phyloP scores from a whole-genome alignment of 2,888 invertebrate genomes.

The Cecidostiba fungosa region DNA sequence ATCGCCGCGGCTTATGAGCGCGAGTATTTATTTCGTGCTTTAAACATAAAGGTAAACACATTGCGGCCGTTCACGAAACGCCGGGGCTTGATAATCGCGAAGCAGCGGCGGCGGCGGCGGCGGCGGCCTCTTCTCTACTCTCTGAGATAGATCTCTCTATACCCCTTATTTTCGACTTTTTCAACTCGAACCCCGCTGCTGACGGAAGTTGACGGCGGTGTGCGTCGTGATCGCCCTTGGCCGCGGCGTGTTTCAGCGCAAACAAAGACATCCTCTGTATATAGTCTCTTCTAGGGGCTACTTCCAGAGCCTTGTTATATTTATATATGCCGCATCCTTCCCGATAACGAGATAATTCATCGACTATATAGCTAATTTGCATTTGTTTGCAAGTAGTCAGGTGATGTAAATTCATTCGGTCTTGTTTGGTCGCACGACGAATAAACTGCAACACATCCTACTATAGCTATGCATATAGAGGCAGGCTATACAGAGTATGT shows the following conservation, averaged over 20 bases:
- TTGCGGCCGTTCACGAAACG: slow-evolving; percentile 65
- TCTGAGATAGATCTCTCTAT: slow-evolving; percentile 36
- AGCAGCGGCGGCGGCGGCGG: slow-evolving; percentile 6
- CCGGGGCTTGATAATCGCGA: slow-evolving; percentile 40
- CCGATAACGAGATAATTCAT: slow-evolving; percentile 24
- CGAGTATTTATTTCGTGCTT: slow-evolving; percentile 62
- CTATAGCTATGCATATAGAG: too few species aligned
- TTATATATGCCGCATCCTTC: background rate
- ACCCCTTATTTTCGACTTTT: slow-evolving; percentile 60
- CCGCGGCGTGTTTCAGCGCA: slow-evolving; percentile 1
- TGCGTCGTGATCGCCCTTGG: slow-evolving; percentile 62
- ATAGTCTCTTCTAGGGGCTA: background rate
- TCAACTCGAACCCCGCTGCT: slow-evolving; percentile 19
- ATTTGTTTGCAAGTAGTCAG: too few species aligned
- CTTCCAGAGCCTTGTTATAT: background rate
- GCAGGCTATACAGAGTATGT: background rate
- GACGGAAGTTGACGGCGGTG: slow-evolving; percentile 56
- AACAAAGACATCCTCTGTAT: slow-evolving; percentile 55
- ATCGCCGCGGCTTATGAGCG: slow-evolving; percentile 57
- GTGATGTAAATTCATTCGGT: slow-evolving; percentile 74
- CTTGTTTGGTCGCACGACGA: too few species aligned
- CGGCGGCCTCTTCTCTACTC: background rate
- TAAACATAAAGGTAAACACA: slow-evolving; percentile 64
- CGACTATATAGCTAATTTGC: too few species aligned
- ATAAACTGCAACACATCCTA: too few species aligned